phyloP scores from a whole-genome alignment of 2,888 invertebrate genomes.

The Dicranocentrus wangi region DNA sequence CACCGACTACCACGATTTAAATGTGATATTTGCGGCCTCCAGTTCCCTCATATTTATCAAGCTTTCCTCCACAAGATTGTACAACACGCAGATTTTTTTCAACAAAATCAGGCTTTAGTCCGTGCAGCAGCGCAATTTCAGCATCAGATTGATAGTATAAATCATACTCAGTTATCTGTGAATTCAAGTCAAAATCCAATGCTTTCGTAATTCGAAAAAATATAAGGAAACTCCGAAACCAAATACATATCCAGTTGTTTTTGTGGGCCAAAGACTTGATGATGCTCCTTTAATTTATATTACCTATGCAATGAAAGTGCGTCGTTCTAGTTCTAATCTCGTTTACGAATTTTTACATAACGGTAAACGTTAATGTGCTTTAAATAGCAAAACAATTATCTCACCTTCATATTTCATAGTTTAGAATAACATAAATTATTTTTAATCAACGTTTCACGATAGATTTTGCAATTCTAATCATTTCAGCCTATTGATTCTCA shows the following conservation, averaged over 20 bases:
- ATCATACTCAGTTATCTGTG: slow-evolving; percentile 18
- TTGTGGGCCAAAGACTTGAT: slow-evolving; percentile 43
- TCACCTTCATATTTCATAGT: too few species aligned
- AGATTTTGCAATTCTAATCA: too few species aligned
- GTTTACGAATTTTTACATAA: too few species aligned
- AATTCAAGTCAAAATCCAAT: slow-evolving; percentile 18
- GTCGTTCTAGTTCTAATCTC: too few species aligned
- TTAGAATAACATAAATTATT: too few species aligned
- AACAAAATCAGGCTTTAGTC: slow-evolving; percentile 22
- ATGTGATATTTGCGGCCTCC: slow-evolving; percentile 77
- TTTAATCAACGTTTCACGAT: too few species aligned
- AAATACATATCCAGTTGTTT: neutral
- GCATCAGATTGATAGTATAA: neutral
- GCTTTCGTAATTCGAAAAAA: slow-evolving; percentile 28
- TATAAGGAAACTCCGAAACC: too few species aligned
- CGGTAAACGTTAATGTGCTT: too few species aligned
- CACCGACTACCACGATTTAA: slow-evolving; percentile 76
- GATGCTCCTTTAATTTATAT: neutral
- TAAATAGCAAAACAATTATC: too few species aligned
- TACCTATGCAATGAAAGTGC: neutral
- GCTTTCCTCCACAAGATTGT: slow-evolving; percentile 75
- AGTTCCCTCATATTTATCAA: slow-evolving; percentile 77
- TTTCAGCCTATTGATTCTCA: neutral
- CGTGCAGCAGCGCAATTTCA: slow-evolving; percentile 27
- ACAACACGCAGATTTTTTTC: slow-evolving; percentile 30